Evolutionary conservation across 2,888 invertebrate species (phyloP).

Genomic region (Polymixis flavicincta): DNA sequence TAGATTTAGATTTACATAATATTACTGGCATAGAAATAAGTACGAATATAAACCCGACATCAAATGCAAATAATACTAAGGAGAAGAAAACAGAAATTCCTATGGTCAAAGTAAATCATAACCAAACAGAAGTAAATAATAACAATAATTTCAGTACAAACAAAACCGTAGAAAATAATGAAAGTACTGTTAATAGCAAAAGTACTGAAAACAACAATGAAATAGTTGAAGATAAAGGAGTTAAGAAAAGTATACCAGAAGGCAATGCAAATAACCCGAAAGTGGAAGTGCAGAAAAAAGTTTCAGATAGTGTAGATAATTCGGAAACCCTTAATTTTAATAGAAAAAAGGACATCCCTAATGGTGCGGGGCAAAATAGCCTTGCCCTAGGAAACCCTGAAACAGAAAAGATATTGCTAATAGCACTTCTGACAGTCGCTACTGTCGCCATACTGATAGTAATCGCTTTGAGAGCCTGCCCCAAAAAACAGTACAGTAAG

Average conservation of each 20-base stretch:
- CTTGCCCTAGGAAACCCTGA: background rate
- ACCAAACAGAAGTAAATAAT: background rate
- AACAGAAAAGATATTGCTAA: constrained; percentile 27
- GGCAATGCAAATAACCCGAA: background rate
- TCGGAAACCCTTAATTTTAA: background rate
- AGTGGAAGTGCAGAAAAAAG: background rate
- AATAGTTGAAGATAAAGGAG: background rate
- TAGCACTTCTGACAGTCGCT: constrained; percentile 26
- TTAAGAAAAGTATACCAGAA: background rate
- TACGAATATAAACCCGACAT: background rate
- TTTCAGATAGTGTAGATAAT: background rate
- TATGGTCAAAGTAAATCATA: background rate
- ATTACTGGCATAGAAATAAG: constrained; percentile 6
- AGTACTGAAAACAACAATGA: background rate
- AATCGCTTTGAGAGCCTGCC: constrained; percentile 6
- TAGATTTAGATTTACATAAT: constrained; percentile 23
- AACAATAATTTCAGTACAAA: background rate
- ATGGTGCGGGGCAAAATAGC: background rate
- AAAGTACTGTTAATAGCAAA: background rate
- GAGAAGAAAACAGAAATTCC: background rate
- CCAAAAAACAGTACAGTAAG: constrained; percentile 38
- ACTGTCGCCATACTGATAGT: constrained; percentile 15
- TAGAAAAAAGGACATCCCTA: constrained; percentile 30
- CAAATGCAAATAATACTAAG: constrained; percentile 5
- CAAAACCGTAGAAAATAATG: background rate